Evolutionary conservation across 2,888 invertebrate genomes (phyloP).

Genomic region (Opisthograptis luteolata): DNA sequence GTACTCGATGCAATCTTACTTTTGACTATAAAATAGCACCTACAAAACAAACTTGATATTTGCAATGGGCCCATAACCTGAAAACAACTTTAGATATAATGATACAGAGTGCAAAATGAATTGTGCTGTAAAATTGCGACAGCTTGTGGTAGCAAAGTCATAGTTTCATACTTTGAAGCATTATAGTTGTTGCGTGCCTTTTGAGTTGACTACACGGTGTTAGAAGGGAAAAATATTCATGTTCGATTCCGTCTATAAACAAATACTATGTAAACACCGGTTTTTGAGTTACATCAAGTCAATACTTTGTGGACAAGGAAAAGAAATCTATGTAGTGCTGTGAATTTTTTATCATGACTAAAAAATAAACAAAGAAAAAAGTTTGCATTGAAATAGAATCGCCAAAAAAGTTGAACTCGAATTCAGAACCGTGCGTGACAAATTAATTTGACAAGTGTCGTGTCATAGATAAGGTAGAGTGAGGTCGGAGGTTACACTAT

Average conservation of each 20-base stretch:
- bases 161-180: conserved; percentile 78
- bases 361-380: conserved; percentile 12
- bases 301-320: conserved; percentile 3
- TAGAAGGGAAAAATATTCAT: conserved; percentile 74
- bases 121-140: conserved; percentile 62
- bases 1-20: conserved; percentile 50
- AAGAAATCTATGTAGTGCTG: neutral
- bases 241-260: conserved; percentile 38
- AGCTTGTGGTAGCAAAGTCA: conserved; percentile 65
- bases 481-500: conserved; percentile 65
- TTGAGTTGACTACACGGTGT: conserved; percentile 71
- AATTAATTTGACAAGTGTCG: conserved; percentile 35
- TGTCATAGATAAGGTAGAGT: conserved; percentile 31
- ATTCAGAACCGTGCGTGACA: conserved; percentile 30
- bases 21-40: conserved; percentile 60
- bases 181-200: conserved; percentile 73
- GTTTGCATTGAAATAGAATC: conserved; percentile 6
- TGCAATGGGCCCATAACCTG: conserved; percentile 42
- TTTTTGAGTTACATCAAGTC: conserved; percentile 11
- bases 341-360: conserved; percentile 29
- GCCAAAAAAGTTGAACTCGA: conserved; percentile 33
- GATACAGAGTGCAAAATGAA: conserved; percentile 37
- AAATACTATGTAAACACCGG: conserved; percentile 21
- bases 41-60: conserved; percentile 55
- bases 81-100: conserved; percentile 41